phyloP scores from a whole-genome alignment of 2,797 vertebrate species.

The Sebastes reedi region DNA sequence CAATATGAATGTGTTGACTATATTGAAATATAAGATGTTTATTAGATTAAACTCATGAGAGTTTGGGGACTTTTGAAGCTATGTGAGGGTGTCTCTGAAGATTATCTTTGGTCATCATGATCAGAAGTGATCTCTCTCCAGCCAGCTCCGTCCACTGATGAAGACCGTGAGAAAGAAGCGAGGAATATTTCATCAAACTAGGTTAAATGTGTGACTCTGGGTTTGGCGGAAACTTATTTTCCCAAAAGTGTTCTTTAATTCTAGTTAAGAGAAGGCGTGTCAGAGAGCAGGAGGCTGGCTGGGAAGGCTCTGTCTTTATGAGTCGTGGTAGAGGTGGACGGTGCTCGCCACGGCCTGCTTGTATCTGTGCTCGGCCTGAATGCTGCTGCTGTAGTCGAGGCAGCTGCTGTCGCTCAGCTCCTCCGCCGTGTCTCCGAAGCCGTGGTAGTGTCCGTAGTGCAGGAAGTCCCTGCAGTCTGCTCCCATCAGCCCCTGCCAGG shows the following conservation, averaged over 20 bases:
- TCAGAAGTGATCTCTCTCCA: too few relatives aligned
- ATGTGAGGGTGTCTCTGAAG: too few relatives aligned
- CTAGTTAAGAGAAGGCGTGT: neutral
- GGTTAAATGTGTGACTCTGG: neutral
- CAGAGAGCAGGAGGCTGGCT: neutral
- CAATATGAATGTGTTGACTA: neutral
- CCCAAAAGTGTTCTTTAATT: neutral
- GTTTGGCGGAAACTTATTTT: neutral
- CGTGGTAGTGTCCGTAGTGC: slow-evolving; percentile 94
- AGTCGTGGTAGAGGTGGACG: slow-evolving; percentile 78
- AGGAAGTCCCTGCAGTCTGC: slow-evolving; percentile 83
- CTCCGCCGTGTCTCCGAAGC: slow-evolving; percentile 96
- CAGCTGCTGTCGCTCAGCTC: slow-evolving; percentile 87
- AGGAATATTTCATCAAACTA: neutral
- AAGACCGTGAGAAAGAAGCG: neutral
- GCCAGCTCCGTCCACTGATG: neutral
- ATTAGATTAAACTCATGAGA: too few relatives aligned
- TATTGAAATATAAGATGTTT: neutral
- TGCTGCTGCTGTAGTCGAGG: slow-evolving; percentile 28
- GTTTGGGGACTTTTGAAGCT: neutral
- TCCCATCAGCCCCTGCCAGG: slow-evolving; percentile 73
- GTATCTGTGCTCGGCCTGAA: slow-evolving; percentile 80
- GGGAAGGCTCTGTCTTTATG: neutral
- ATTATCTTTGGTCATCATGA: too few relatives aligned
- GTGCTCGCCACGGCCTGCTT: slow-evolving; percentile 79